phyloP scores from a whole-genome alignment of 64 coral and sea anemone genomes.

The Catalaphyllia jardinei region DNA sequence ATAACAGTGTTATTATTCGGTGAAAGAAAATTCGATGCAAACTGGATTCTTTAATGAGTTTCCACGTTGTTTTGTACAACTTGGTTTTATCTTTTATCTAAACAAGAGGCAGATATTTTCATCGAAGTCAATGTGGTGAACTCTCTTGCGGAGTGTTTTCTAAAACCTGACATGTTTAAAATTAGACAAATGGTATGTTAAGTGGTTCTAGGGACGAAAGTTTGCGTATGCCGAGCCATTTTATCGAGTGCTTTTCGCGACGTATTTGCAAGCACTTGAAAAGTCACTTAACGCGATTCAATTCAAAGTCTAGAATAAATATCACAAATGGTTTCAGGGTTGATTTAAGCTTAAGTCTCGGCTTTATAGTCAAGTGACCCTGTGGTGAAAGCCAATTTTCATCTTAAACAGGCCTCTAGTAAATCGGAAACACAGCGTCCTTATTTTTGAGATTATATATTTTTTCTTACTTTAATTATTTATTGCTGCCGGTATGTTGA shows the following conservation, averaged over 20 bases:
- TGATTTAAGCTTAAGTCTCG: neutral
- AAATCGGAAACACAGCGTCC: neutral
- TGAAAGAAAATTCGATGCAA: neutral
- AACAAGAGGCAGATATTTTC: neutral
- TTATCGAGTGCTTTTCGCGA: neutral
- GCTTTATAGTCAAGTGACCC: neutral
- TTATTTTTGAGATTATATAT: neutral
- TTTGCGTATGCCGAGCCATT: neutral
- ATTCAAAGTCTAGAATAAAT: neutral
- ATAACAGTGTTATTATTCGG: neutral
- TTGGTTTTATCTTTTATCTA: neutral
- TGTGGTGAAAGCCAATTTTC: too few relatives aligned
- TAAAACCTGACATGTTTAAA: too few relatives aligned
- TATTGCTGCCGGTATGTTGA: neutral
- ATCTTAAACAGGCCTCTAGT: neutral
- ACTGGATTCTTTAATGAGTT: neutral
- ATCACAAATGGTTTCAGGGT: neutral
- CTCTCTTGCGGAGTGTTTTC: too few relatives aligned
- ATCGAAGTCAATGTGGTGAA: neutral
- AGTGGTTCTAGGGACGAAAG: neutral
- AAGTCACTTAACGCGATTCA: slow-evolving; percentile 13
- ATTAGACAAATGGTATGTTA: too few relatives aligned
- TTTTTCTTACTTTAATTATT: slow-evolving; percentile 7
- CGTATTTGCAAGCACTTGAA: neutral
- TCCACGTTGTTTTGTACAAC: neutral